Base-by-base conservation (phyloP, 2,888 invertebrate genomes). In the Polydrusus cervinus region DNA sequence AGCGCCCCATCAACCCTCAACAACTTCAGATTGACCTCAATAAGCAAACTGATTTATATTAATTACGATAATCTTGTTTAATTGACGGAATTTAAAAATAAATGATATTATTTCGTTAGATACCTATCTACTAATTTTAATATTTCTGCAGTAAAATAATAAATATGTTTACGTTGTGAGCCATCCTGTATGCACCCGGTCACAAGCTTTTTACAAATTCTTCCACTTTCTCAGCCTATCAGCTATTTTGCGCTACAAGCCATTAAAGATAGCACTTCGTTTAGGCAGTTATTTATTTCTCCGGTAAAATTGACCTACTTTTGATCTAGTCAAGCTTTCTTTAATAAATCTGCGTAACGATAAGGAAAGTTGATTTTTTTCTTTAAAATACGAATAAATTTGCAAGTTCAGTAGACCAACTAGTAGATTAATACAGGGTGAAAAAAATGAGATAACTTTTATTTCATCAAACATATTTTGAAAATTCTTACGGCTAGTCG, bases 291-390 rank as follows among this genome's bases (percentile, higher is more conserved):
- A 30, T 30, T 43, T 51, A 51, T 9, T 53, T 25, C 47, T 25
- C 25, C 6, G 55, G 34, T 57, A 57, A 57, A 57, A 57, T 57
- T 57, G 55, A 57, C 55, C 55, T 14, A 57, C 55, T 34, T 57
- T 9, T 7, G 9, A 11, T 6, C 14, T n/a, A 34, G 11, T 34
- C 34, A 34, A 57, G 55, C 55, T 57, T 57, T 57, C 55, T 57
- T 57, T 57, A 34, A 57, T 57, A 47, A 47, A 14, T 16, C n/a
- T 57, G 55, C 34, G 9, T 34, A 57, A 57, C 55, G 55, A 57
- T 34, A 57, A 34, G 16, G 55, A 57, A 57, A 57, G 55, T 57
- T 57, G 0, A 34, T 34, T 57, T 57, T 45, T 57, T 57, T 7
- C 14, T 57, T 34, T 0, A 34, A 57, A 34, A 57, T 8, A 55